Base-by-base conservation (phyloP, 2,113 vertebrate genomes). In the Sapayoa aenigma region DNA sequence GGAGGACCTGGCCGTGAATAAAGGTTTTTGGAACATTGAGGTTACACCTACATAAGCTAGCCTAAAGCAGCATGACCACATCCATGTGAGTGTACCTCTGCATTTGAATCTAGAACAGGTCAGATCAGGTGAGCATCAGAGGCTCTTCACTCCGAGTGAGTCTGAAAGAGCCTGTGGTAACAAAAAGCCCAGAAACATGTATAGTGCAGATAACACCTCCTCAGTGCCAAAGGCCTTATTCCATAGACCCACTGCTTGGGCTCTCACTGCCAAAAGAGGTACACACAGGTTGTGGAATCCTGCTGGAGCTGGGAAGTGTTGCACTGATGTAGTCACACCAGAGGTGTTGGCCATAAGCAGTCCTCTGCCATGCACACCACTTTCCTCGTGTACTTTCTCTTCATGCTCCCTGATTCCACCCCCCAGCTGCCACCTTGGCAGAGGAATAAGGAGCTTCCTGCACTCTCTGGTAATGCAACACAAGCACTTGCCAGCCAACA, bases 371-470 rank as follows among this genome's bases (percentile, higher is more conserved):
- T 2, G 31, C 44, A 62, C 25, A 39, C 35, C 35, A 18, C 28
- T 9, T 1, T 6, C 13, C 42, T 25, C 31, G 9, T 30, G 55
- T 3, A 30, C 6, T 33, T 14, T 4, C 28, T n/a, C 35, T 24
- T 47, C 27, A 46, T 42, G 3, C 35, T 78, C 56, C 30, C 35
- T 0, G 1, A 24, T 14, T 5, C 35, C 1, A 3, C 12, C 3
- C 5, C 15, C 4, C 35, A 1, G 2, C 0, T 1, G 52, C 7
- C 49, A 46, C 24, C 53, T 41, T 0, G 0, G 33, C 49, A 46
- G 27, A 63, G 9, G 22, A 89, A 18, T 2, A 47, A 72, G 42
- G 46, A 77, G 14, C 21, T 75, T 20, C 9, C 44, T 55, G 33
- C 4, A 2, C 35, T 81, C 46, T 62, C 49, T 47, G 42, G 9